A percentile compares a stretch with the other conserved stretches of the same genome.
Conservation (phyloP, 1,140 invertebrate genomes). For the Phocides pigmalion region DNA sequence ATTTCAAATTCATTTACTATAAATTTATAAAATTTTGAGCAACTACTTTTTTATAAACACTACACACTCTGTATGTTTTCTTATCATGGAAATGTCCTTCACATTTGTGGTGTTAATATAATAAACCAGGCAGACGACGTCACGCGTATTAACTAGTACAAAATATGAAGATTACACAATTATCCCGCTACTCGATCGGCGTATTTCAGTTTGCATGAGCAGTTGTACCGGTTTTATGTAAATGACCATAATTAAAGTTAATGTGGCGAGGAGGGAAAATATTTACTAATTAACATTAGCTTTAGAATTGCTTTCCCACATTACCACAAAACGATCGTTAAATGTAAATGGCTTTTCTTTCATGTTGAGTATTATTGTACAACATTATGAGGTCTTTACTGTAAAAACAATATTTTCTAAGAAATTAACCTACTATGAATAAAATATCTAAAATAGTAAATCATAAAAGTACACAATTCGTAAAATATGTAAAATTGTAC, state of each 20-base stretch:
- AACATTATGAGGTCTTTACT: slow-evolving; percentile 10
- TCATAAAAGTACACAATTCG: too few relatives aligned
- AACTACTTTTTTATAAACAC: too few relatives aligned
- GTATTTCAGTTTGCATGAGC: slow-evolving; percentile 18
- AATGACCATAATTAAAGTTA: slow-evolving; percentile 26
- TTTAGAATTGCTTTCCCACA: slow-evolving; percentile 24
- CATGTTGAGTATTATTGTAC: slow-evolving; percentile 11
- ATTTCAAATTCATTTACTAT: too few relatives aligned
- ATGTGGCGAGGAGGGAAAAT: slow-evolving; percentile 22
- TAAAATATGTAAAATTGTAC: too few relatives aligned
- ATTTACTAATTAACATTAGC: slow-evolving; percentile 26
- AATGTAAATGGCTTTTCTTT: slow-evolving; percentile 24
- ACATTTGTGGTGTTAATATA: too few relatives aligned
- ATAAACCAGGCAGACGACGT: too few relatives aligned
- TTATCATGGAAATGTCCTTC: too few relatives aligned
- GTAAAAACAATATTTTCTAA: background rate
- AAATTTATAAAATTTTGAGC: too few relatives aligned
- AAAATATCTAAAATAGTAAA: background rate
- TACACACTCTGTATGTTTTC: too few relatives aligned
- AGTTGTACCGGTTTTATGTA: slow-evolving; percentile 12
- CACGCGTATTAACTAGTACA: background rate
- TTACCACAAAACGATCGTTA: slow-evolving; percentile 25
- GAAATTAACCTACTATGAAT: background rate
- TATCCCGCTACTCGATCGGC: background rate
- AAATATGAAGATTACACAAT: background rate